A percentile compares a stretch with the other conserved stretches of the same genome.
phyloP scores from a whole-genome alignment of 1,140 invertebrate genomes.

The Ganaspis sp. region DNA sequence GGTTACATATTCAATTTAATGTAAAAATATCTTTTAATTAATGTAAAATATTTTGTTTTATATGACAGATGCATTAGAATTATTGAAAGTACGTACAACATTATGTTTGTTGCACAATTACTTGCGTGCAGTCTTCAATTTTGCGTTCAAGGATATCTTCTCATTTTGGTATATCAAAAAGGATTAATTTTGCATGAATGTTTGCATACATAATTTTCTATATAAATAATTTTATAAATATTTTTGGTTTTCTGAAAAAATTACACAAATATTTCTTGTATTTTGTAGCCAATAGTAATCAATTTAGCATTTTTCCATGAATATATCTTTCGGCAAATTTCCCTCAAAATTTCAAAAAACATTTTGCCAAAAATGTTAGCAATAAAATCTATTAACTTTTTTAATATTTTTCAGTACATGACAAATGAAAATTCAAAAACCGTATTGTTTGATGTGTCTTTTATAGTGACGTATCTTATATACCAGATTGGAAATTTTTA shows the following conservation, averaged over 20 bases:
- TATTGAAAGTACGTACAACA: background rate
- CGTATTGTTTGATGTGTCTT: background rate
- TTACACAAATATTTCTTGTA: no score
- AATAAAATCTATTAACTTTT: no score
- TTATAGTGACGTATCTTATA: slow-evolving; percentile 1
- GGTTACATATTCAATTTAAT: background rate
- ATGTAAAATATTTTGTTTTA: background rate
- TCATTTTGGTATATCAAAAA: background rate
- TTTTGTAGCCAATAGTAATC: no score
- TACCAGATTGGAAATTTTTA: slow-evolving; percentile 42
- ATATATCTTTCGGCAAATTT: no score
- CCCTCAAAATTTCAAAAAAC: background rate
- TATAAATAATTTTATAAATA: no score
- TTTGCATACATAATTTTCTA: no score
- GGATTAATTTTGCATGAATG: no score
- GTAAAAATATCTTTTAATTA: no score
- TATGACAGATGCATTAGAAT: background rate
- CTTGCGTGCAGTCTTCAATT: background rate
- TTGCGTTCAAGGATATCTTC: background rate
- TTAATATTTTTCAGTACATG: background rate
- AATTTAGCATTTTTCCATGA: no score
- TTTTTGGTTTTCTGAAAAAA: no score
- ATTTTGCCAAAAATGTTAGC: no score
- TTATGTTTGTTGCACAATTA: background rate
- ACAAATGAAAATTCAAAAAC: background rate